Conservation (phyloP, 2,888 invertebrate genomes). For the Liopterus haemorrhoidalis region DNA sequence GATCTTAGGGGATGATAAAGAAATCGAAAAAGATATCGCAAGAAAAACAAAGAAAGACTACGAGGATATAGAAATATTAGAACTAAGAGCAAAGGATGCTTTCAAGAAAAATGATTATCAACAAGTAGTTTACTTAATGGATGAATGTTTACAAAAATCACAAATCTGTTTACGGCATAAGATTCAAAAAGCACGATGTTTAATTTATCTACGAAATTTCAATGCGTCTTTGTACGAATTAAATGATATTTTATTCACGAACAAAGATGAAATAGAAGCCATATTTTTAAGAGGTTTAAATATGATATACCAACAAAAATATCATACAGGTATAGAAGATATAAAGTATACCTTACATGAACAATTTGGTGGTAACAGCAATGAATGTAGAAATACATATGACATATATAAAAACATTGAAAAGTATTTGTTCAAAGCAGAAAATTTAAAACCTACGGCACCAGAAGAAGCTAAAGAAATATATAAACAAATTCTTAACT, state of each 20-base stretch:
- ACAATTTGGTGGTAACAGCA: no score
- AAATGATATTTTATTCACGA: conserved; percentile 18
- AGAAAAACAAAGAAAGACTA: no score
- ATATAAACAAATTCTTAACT: conserved; percentile 7
- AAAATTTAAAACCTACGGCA: no score
- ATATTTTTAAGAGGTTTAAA: conserved; percentile 13
- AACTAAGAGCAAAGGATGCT: conserved; percentile 12
- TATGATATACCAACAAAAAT: conserved; percentile 16
- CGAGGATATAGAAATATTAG: no score
- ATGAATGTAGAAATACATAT: no score
- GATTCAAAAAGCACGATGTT: conserved; percentile 15
- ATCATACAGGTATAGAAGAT: conserved; percentile 14
- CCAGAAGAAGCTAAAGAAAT: conserved; percentile 10
- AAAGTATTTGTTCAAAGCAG: no score
- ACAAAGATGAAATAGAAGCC: conserved; percentile 18
- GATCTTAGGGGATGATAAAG: no score
- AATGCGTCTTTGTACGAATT: conserved; percentile 8
- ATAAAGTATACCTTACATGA: no score
- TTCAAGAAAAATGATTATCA: conserved; percentile 7
- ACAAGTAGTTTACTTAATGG: conserved; percentile 14
- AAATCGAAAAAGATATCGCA: no score
- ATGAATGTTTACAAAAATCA: conserved; percentile 13
- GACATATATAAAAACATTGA: no score
- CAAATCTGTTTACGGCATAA: conserved; percentile 15
- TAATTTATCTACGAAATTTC: conserved; percentile 11